A percentile compares a stretch with the other conserved stretches of the same genome.
Conservation (phyloP, 2,797 vertebrate genomes). For the Adelosebastes latens region DNA sequence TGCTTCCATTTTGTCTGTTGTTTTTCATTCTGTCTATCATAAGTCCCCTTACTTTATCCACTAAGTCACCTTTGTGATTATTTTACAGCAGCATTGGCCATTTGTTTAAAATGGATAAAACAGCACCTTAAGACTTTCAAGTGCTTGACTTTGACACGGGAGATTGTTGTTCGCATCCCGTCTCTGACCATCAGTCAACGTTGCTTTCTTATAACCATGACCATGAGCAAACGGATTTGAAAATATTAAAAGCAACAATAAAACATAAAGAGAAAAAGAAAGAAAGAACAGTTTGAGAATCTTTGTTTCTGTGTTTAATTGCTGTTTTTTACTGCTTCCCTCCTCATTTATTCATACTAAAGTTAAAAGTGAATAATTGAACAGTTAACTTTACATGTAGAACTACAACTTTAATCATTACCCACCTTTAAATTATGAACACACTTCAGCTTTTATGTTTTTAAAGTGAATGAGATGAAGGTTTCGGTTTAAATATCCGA, state of each 20-base stretch:
- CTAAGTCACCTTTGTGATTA: background rate
- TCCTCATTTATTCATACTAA: background rate
- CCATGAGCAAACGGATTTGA: background rate
- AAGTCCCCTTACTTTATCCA: background rate
- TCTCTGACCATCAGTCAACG: background rate
- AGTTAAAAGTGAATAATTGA: constrained; percentile 44
- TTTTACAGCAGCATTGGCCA: background rate
- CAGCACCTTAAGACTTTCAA: fast-evolving
- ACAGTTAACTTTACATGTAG: constrained; percentile 1
- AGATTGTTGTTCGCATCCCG: too few species aligned
- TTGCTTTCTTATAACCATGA: background rate
- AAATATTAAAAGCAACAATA: background rate
- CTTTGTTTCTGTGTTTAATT: background rate
- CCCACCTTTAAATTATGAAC: constrained; percentile 34
- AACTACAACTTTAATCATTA: constrained; percentile 8
- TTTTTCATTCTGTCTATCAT: fast-evolving
- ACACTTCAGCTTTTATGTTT: constrained; percentile 1
- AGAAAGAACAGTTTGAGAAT: background rate
- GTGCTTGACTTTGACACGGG: fast-evolving
- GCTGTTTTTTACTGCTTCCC: background rate
- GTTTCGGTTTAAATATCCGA: background rate
- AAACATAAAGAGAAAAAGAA: background rate
- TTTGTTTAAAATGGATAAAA: background rate
- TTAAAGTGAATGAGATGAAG: constrained; percentile 12
- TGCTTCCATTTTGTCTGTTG: background rate